phyloP scores from a whole-genome alignment of 2,888 invertebrate genomes.

The Idaea biselata region DNA sequence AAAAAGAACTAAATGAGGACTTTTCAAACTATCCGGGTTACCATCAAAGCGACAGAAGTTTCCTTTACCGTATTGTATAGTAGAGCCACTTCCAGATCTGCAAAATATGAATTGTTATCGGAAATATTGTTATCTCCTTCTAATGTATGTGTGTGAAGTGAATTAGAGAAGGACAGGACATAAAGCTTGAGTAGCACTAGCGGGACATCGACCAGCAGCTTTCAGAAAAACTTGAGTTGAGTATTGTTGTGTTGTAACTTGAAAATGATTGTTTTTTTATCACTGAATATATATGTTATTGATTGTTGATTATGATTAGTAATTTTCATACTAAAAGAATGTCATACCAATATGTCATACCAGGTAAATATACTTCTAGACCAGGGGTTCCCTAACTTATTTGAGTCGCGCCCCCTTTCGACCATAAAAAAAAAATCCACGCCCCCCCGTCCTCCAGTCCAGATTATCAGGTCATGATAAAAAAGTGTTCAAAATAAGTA shows the following conservation, averaged over 20 bases:
- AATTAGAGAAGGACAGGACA: conserved; percentile 45
- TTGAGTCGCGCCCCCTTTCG: no score
- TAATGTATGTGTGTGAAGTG: conserved; percentile 42
- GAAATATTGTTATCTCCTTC: conserved; percentile 50
- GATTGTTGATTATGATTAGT: background rate
- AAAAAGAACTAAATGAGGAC: conserved; percentile 28
- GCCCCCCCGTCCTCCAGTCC: no score
- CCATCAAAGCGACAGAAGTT: conserved; percentile 58
- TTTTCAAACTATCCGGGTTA: conserved; percentile 51
- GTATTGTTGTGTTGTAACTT: conserved; percentile 53
- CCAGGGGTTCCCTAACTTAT: no score
- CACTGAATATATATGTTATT: conserved; percentile 5
- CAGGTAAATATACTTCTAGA: no score
- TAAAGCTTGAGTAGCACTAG: conserved; percentile 68
- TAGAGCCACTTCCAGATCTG: conserved; percentile 71
- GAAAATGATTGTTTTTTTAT: conserved; percentile 31
- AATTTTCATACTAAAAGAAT: background rate
- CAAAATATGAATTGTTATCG: conserved; percentile 49
- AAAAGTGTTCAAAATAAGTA: no score
- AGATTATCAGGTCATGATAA: no score
- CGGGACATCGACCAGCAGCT: conserved; percentile 81
- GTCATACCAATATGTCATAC: no score
- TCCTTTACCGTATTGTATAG: conserved; percentile 51
- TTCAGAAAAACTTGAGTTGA: conserved; percentile 70
- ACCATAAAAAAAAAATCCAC: no score